Conservation (phyloP, 2,797 vertebrate species). For the Anomalospiza imberbis region DNA sequence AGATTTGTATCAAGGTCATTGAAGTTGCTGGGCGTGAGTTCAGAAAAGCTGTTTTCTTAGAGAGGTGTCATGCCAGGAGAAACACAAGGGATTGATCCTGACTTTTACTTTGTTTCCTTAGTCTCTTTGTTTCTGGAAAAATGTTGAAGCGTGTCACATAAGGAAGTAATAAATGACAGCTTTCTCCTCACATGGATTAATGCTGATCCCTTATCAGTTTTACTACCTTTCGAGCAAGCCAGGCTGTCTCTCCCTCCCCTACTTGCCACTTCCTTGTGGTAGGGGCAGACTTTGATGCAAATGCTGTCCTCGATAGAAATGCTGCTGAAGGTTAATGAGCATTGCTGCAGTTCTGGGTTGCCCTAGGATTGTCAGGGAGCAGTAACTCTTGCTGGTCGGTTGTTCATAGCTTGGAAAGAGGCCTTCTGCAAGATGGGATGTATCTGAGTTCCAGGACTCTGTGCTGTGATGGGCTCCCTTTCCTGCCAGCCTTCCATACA, state of each 20-base stretch:
- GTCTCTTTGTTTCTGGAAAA: slow-evolving; percentile 7
- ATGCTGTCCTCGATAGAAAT: not conserved
- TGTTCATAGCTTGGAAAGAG: not conserved
- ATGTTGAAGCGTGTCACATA: not conserved
- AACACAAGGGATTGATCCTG: not conserved
- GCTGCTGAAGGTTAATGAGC: not conserved
- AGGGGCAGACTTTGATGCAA: not conserved
- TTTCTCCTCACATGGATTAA: not conserved
- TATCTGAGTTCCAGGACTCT: not conserved
- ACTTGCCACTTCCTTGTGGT: not conserved
- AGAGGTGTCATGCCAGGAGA: slow-evolving; percentile 12
- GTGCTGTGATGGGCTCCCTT: not conserved
- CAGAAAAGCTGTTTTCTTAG: slow-evolving; percentile 8
- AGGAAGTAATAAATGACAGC: slow-evolving; percentile 6
- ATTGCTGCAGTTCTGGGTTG: not conserved
- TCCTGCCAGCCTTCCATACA: not conserved
- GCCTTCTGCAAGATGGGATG: not conserved
- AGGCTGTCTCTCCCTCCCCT: not conserved
- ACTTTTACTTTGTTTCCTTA: slow-evolving; percentile 6
- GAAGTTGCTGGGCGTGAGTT: not conserved
- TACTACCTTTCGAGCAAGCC: not conserved
- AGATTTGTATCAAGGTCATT: slow-evolving; percentile 26
- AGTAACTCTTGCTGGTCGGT: not conserved
- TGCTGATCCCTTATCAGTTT: not conserved
- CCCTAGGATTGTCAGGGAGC: not conserved